Conservation (phyloP, 2,888 invertebrate species). For the Rhimphoctona megacephalus region DNA sequence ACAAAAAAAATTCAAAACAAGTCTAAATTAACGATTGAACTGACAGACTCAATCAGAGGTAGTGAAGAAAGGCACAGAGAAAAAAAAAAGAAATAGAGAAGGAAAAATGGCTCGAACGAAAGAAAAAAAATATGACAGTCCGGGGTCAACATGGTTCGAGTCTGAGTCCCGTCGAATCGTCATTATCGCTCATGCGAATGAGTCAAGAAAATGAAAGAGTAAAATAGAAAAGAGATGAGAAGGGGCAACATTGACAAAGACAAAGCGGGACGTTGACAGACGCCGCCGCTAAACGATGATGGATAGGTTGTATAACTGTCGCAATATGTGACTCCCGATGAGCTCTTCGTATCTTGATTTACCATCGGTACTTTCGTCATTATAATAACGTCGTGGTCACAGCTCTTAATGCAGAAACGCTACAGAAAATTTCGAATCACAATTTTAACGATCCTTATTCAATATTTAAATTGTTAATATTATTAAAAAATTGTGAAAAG, state of each 20-base stretch:
- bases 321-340: conserved; percentile 81
- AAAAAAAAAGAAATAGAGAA: conserved; percentile 19
- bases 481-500: background rate
- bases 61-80: conserved; percentile 32
- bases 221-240: conserved; percentile 14
- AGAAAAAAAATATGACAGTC: conserved; percentile 33
- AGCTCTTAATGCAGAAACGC: conserved; percentile 15
- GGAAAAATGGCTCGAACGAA: background rate
- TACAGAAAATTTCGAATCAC: conserved; percentile 25
- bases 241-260: conserved; percentile 46
- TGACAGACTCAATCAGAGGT: conserved; percentile 7
- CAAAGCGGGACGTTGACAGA: conserved; percentile 78
- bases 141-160: conserved; percentile 63
- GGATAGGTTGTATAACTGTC: conserved; percentile 83
- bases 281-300: conserved; percentile 80
- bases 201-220: conserved; percentile 47
- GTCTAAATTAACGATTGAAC: conserved; percentile 61
- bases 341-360: conserved; percentile 81
- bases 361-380: conserved; percentile 77
- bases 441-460: conserved; percentile 27
- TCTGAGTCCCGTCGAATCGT: conserved; percentile 64
- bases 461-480: background rate
- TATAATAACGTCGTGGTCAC: conserved; percentile 28
- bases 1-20: conserved; percentile 18
- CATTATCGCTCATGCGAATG: conserved; percentile 69